phyloP scores from a whole-genome alignment of 2,113 vertebrate genomes.

The Gulo gulo region DNA sequence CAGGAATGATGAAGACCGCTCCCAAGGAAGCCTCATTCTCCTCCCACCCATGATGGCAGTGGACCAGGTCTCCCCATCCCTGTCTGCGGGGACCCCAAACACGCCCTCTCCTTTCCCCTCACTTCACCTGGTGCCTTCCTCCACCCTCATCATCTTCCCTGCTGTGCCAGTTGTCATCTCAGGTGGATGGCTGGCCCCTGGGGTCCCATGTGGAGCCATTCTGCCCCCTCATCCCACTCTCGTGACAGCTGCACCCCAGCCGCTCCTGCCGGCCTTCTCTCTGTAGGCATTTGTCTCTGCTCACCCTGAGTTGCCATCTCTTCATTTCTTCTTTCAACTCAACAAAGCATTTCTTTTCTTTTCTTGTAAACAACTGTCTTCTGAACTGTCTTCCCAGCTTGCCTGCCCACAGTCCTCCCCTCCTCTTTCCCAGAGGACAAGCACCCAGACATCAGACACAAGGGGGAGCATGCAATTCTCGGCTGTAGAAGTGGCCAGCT shows the following conservation, averaged over 20 bases:
- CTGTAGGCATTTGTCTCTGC: neutral
- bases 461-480: neutral
- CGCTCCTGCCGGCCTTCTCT: neutral
- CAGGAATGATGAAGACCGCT: neutral
- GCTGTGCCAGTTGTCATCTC: neutral
- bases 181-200: neutral
- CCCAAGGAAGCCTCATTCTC: neutral
- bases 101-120: no score
- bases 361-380: neutral
- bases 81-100: neutral
- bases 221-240: neutral
- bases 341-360: neutral
- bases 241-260: rapidly evolving
- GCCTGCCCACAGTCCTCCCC: neutral
- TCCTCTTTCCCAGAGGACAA: neutral
- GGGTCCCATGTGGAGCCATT: neutral
- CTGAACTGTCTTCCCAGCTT: neutral
- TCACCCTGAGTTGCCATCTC: neutral
- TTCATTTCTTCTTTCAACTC: neutral
- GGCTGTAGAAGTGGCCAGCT: neutral
- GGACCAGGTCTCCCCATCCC: neutral
- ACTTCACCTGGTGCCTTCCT: neutral
- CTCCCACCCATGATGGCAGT: neutral
- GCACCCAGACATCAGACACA: neutral
- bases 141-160: neutral